These are phyloP conservation scores for Melanostoma mellinum DNA, from an alignment of 2,888 invertebrate genomes.

Conservation along the genomic window DNA sequence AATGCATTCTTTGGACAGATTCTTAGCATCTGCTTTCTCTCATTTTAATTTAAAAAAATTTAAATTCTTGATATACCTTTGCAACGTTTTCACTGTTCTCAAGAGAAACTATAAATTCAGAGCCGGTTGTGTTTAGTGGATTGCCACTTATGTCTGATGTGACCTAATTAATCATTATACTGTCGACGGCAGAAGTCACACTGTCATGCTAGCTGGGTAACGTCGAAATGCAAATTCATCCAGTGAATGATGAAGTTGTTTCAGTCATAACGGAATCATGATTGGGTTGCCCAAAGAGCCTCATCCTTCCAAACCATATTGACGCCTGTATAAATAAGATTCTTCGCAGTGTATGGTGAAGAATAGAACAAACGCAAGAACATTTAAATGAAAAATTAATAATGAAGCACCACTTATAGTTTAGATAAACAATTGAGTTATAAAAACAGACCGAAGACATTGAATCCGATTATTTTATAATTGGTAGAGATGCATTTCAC, in stretches of 20 bases:
- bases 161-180: slow-evolving; percentile 83
- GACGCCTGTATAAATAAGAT: slow-evolving; percentile 37
- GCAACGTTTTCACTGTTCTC: slow-evolving; percentile 97
- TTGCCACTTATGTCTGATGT: slow-evolving; percentile 85
- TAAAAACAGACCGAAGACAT: slow-evolving; percentile 17
- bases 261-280: slow-evolving; percentile 66
- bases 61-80: slow-evolving; percentile 84
- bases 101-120: slow-evolving; percentile 94
- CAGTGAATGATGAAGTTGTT: slow-evolving; percentile 67
- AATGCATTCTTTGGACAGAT: no score
- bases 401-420: slow-evolving; percentile 53
- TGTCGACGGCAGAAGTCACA: slow-evolving; percentile 84
- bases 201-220: slow-evolving; percentile 91
- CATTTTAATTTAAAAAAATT: no score
- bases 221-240: slow-evolving; percentile 86
- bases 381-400: slow-evolving; percentile 31
- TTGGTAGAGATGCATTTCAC: no score
- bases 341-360: neutral
- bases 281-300: slow-evolving; percentile 57
- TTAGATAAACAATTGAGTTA: slow-evolving; percentile 45
- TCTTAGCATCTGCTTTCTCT: no score
- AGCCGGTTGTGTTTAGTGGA: slow-evolving; percentile 85
- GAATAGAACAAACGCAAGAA: slow-evolving; percentile 45
- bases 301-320: neutral
- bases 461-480: slow-evolving; percentile 46